These are phyloP conservation scores for Tapirus terrestris DNA, from an alignment of 2,113 vertebrate species.

Conservation along the genomic window DNA sequence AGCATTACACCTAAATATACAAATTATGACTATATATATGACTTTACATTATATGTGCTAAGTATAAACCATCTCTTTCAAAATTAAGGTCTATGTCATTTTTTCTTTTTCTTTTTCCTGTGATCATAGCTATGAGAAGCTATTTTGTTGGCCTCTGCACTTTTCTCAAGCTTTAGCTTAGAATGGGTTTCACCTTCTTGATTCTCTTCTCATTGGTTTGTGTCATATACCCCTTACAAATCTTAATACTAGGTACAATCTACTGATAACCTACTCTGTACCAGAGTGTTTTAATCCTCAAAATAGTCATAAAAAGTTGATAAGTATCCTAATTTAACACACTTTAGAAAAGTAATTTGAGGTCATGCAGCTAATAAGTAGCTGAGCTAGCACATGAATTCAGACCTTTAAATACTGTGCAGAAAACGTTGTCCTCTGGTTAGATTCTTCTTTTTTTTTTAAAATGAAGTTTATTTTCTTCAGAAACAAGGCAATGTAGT, in stretches of 20 bases:
- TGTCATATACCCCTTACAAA: background rate
- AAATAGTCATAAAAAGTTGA: background rate
- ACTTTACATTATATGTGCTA: background rate
- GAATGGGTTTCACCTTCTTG: background rate
- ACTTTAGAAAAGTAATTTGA: background rate
- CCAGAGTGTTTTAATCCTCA: background rate
- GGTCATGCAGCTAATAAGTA: background rate
- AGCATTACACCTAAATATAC: background rate
- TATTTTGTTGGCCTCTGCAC: background rate
- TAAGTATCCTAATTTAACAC: background rate
- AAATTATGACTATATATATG: background rate
- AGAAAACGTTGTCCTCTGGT: background rate
- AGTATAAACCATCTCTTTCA: background rate
- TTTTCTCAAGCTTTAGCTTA: background rate
- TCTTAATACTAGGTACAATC: background rate
- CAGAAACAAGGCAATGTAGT: background rate
- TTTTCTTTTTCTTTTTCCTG: background rate
- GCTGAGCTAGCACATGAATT: background rate
- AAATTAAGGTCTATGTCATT: background rate
- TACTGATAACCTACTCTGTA: background rate
- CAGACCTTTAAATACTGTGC: background rate
- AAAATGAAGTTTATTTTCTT: background rate
- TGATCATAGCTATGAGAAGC: background rate
- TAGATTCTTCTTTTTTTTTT: background rate
- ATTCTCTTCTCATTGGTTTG: background rate